phyloP scores from a whole-genome alignment of 2,888 invertebrate species.

The Hypomecis punctinalis region DNA sequence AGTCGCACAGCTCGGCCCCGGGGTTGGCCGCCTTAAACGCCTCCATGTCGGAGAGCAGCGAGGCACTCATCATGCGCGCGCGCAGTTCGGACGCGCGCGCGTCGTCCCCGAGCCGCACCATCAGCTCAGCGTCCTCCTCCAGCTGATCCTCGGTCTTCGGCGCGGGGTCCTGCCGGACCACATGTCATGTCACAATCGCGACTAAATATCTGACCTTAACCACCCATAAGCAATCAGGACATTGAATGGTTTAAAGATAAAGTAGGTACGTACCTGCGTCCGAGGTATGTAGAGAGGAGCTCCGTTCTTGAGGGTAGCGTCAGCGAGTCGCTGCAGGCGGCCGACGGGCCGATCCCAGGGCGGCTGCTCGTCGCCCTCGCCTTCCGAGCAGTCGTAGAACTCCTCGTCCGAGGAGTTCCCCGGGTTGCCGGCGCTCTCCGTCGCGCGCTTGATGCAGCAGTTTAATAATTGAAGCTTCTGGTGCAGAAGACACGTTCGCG shows the following conservation, averaged over 20 bases:
- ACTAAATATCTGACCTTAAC: background rate
- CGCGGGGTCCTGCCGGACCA: slow-evolving; percentile 90
- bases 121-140: slow-evolving; percentile 95
- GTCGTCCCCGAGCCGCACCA: slow-evolving; percentile 94
- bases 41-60: slow-evolving; percentile 98
- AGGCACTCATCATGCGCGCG: slow-evolving; percentile 97
- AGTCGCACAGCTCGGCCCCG: slow-evolving; percentile 95
- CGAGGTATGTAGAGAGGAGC: slow-evolving; percentile 74
- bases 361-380: slow-evolving; percentile 77
- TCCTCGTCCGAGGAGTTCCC: slow-evolving; percentile 86
- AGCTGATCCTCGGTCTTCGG: slow-evolving; percentile 99
- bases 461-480: slow-evolving; percentile 97
- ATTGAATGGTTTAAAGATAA: slow-evolving; percentile 5
- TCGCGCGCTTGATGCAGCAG: slow-evolving; percentile 89
- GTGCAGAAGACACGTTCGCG: slow-evolving; percentile 95
- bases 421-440: slow-evolving; percentile 69
- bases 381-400: slow-evolving; percentile 91
- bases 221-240: background rate
- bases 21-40: slow-evolving; percentile 99
- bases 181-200: background rate
- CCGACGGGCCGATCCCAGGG: slow-evolving; percentile 75
- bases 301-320: slow-evolving; percentile 72
- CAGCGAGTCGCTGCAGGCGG: slow-evolving; percentile 67
- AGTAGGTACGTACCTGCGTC: slow-evolving; percentile 67
- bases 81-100: slow-evolving; percentile 93